These are phyloP conservation scores for Zaprionus capensis DNA, from an alignment of 1,140 invertebrate genomes.

Conservation along the genomic window DNA sequence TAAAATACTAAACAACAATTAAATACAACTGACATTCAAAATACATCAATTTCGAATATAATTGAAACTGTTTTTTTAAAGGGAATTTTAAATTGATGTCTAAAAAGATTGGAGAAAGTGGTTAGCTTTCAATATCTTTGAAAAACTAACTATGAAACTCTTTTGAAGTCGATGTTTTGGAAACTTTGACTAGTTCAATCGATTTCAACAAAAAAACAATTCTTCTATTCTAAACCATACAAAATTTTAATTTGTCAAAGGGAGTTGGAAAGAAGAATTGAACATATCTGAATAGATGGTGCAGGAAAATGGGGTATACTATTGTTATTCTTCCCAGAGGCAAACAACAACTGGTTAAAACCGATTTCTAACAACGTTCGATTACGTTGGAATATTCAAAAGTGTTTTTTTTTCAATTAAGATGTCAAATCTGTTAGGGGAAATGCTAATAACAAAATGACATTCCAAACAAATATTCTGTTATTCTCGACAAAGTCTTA, in stretches of 20 bases:
- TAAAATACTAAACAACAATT: constrained; percentile 29
- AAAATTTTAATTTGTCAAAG: neutral
- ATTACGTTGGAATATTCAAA: too few relatives aligned
- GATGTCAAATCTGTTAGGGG: too few relatives aligned
- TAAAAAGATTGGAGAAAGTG: neutral
- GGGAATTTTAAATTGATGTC: neutral
- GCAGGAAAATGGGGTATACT: neutral
- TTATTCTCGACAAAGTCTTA: neutral
- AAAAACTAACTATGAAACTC: neutral
- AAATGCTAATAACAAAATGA: neutral
- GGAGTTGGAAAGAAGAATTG: neutral
- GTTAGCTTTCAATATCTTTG: neutral
- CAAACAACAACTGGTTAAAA: too few relatives aligned
- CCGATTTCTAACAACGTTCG: too few relatives aligned
- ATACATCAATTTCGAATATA: constrained; percentile 26
- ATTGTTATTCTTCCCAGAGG: neutral
- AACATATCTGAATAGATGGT: neutral
- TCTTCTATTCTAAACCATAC: neutral
- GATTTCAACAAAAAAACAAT: neutral
- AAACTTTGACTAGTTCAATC: too few relatives aligned
- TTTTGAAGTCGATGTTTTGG: neutral
- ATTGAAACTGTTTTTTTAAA: constrained; percentile 17
- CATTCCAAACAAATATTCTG: neutral
- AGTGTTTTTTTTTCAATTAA: too few relatives aligned
- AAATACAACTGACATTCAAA: constrained; percentile 34